Conservation (phyloP, 2,113 vertebrate genomes). For the Aegypius monachus region DNA sequence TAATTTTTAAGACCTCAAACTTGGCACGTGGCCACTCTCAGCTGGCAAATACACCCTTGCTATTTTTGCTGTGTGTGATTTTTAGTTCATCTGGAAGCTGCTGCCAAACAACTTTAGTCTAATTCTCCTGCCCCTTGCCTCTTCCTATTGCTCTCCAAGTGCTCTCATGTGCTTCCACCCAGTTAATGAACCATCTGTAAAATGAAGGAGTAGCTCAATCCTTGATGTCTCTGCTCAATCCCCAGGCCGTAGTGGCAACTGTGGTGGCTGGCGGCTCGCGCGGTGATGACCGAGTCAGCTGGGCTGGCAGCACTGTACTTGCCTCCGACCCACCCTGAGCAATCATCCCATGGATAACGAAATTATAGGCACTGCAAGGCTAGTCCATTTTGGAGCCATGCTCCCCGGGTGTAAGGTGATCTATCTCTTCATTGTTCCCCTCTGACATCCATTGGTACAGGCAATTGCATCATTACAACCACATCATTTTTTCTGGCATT, state of each 20-base stretch:
- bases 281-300: background rate
- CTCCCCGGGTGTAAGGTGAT: background rate
- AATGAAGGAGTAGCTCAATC: background rate
- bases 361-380: background rate
- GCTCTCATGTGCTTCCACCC: conserved; percentile 60
- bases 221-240: conserved; percentile 18
- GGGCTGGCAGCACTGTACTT: background rate
- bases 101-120: conserved; percentile 54
- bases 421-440: background rate
- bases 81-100: conserved; percentile 59
- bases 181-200: conserved; percentile 60
- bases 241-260: background rate
- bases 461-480: background rate
- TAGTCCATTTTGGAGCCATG: background rate
- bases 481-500: background rate
- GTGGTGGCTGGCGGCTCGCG: background rate
- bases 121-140: conserved; percentile 60
- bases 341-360: background rate
- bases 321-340: accelerated
- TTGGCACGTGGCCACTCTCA: conserved; percentile 46
- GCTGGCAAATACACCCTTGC: conserved; percentile 55
- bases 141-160: conserved; percentile 55
- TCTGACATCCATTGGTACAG: background rate
- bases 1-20: conserved; percentile 65
- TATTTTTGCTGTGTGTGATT: conserved; percentile 64